Conservation (phyloP, 2,888 invertebrate species). For the Hymenopus coronatus region DNA sequence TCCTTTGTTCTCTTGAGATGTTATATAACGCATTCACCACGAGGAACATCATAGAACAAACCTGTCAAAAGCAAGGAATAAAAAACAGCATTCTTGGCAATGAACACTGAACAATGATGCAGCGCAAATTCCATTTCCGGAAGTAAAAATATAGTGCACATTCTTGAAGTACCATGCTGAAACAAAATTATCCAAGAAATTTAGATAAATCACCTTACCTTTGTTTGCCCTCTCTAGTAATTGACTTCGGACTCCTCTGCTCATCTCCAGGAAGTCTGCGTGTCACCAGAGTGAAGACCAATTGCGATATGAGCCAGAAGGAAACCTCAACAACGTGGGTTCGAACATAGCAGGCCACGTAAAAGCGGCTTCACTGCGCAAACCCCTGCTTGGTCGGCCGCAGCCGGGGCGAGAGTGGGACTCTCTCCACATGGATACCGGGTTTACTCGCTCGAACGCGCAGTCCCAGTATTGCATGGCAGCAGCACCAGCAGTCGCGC, state of each 20-base stretch:
- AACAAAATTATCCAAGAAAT: not conserved
- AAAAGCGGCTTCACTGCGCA: not conserved
- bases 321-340: not conserved
- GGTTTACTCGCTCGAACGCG: conserved; percentile 27
- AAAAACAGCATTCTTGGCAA: not conserved
- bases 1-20: not conserved
- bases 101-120: not conserved
- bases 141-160: not conserved
- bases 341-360: not conserved
- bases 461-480: conserved; percentile 25
- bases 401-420: not conserved
- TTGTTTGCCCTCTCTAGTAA: not conserved
- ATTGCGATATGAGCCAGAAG: not conserved
- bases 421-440: conserved; percentile 31
- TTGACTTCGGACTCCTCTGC: not conserved
- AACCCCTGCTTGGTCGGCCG: not conserved
- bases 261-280: not conserved
- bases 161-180: not conserved
- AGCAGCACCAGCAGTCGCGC: not conserved
- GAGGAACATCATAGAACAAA: not conserved
- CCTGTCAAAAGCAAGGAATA: not conserved
- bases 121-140: not conserved
- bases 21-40: not conserved
- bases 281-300: not conserved
- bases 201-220: not conserved